Base-by-base conservation (phyloP, 2,888 invertebrate species). In the Stenoptilia bipunctidactyla region DNA sequence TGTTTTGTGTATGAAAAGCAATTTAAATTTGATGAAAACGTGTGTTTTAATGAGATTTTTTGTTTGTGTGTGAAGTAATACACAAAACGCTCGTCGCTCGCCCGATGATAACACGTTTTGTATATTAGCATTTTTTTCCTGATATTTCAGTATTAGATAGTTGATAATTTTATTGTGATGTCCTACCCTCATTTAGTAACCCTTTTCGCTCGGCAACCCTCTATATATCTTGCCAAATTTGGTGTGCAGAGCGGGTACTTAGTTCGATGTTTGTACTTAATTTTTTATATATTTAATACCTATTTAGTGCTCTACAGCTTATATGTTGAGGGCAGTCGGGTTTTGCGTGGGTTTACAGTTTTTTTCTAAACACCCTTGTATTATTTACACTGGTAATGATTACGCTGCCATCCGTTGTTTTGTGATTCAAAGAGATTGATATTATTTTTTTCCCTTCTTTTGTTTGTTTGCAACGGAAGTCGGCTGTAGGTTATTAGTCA, bases 91-190 rank as follows among this genome's bases (percentile, higher is more conserved):
- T 34, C 53, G 47, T 55, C 52, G 46, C 50, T 61, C 56, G 58
- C 61, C 60, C 60, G 53, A 45, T 55, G 56, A 59, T 60, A 60
- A 64, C 73, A 74, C 74, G n/a, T 71, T 74, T 70, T 79, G 77
- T 80, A 79, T 61, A 77, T 74, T 80, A 76, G 72, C 61, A 57
- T 69, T 69, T 69, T 20, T 20, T 69, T 61, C 67, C 60, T 66
- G 62, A 53, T 51, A 65, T 63, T 53, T 70, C 79, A 80, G 79
- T 79, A 82, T 80, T 79, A 79, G 70, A 68, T 62, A 67, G 66
- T 75, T 74, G 70, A 71, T 61, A 46, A 51, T 61, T 58, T 65
- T 56, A 41, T 65, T 72, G 73, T 76, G 73, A 76, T 69, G 66
- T 68, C 52, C 55, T 52, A 50, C 46, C n/a, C n/a, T n/a, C n/a